Evolutionary conservation across 2,113 vertebrate genomes (phyloP), one percentile per base, ranked within the genome.

Genomic region (Gobio gobio): DNA sequence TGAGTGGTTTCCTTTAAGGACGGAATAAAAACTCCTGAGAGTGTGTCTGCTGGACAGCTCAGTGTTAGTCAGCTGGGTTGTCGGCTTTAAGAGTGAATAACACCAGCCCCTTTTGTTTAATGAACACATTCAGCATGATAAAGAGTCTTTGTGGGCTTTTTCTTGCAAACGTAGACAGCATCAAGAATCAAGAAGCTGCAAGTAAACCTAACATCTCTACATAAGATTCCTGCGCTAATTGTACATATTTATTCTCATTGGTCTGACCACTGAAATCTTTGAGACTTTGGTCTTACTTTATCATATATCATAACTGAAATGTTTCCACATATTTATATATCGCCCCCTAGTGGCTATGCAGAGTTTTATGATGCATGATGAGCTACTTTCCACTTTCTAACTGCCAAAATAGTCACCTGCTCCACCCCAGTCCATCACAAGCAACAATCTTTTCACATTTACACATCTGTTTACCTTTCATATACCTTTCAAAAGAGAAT

Each of bases 11-110:
- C 26, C 26, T 76, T 76, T 76, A 76, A 56, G 26, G 49, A 33
- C 4, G 26, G 26, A 76, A 76, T 76, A 76, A 76, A 76, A 76
- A 54, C 47, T 76, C 45, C 45, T 36, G 74, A 54, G 74, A 56
- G 74, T 76, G 14, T 76, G 74, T 76, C 74, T 76, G 74, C 74
- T 76, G 74, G 74, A 56, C 49, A 76, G 74, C 74, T 76, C 74
- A 76, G 47, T 54, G 49, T 76, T 76, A 76, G 74, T 76, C 74
- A 76, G 49, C 49, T 33, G 49, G 56, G 74, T 56, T 56, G 49
- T 76, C 49, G 4, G 24, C 74, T 76, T 76, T 76, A 76, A 76
- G 49, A 56, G 26, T 76, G 74, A 76, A 76, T 76, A 76, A 76
- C 47, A 76, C 74, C 74, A 76, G 74, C 51, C 74, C 56, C 47